Conservation (phyloP, 2,797 vertebrate genomes). For the Neoniphon sammara region DNA sequence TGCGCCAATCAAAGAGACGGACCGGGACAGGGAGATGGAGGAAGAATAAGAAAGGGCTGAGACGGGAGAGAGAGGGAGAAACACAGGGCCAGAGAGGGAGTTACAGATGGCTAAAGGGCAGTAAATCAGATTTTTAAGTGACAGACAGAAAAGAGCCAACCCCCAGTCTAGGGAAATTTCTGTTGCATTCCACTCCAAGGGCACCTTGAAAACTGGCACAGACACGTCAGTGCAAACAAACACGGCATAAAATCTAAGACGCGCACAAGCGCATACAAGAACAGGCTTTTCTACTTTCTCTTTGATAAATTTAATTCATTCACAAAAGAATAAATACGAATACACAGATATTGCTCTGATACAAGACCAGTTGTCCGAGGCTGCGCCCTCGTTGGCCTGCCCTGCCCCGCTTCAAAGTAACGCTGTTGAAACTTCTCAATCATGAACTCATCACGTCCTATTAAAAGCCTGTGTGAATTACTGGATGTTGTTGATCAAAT, state of each 20-base stretch:
- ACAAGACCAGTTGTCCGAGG: constrained; percentile 10
- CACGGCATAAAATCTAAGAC: constrained; percentile 26
- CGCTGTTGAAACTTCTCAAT: constrained; percentile 56
- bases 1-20: constrained; percentile 55
- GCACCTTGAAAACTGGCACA: constrained; percentile 76
- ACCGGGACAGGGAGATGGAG: constrained; percentile 21
- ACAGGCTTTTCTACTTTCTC: constrained; percentile 10
- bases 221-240: constrained; percentile 40
- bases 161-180: constrained; percentile 47
- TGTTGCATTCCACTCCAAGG: constrained; percentile 68
- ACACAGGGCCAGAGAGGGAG: constrained; percentile 50
- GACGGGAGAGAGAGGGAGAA: constrained; percentile 8
- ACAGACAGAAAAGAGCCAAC: constrained; percentile 57
- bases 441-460: constrained; percentile 65
- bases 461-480: constrained; percentile 69
- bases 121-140: constrained; percentile 70
- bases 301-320: constrained; percentile 11
- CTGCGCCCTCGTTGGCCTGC: constrained; percentile 7
- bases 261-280: constrained; percentile 28
- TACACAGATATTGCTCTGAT: not conserved
- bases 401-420: constrained; percentile 23
- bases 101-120: constrained; percentile 59
- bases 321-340: not conserved
- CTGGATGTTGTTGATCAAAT: constrained; percentile 63
- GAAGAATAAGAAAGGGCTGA: constrained; percentile 22